These are phyloP conservation scores for Pholis gunnellus DNA, from an alignment of 2,113 vertebrate species.

Conservation along the genomic window DNA sequence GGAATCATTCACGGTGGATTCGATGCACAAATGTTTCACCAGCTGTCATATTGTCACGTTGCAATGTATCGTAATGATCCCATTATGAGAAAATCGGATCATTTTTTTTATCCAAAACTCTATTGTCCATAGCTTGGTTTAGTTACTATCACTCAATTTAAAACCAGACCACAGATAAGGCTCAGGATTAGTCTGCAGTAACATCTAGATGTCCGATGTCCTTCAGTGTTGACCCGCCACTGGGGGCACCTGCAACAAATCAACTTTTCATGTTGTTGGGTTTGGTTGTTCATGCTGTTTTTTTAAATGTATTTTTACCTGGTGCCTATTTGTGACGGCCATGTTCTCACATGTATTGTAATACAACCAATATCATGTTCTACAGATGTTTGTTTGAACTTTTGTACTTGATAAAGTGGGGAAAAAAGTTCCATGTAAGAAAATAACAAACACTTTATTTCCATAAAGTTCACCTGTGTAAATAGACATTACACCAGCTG, in stretches of 20 bases:
- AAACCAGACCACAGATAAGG: conserved; percentile 33
- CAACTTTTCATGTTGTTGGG: neutral
- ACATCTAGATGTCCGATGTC: neutral
- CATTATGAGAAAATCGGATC: conserved; percentile 48
- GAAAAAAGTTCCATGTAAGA: too few relatives aligned
- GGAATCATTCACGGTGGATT: conserved; percentile 66
- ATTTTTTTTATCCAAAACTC: conserved; percentile 25
- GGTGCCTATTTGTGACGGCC: too few relatives aligned
- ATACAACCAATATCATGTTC: too few relatives aligned
- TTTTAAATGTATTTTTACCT: too few relatives aligned
- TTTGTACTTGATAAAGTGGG: too few relatives aligned
- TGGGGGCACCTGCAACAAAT: neutral
- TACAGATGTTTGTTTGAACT: too few relatives aligned
- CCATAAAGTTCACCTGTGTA: too few relatives aligned
- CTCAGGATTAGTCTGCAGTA: conserved; percentile 26
- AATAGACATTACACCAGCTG: too few relatives aligned
- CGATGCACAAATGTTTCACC: conserved; percentile 55
- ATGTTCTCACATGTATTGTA: too few relatives aligned
- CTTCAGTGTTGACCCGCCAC: neutral
- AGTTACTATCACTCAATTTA: neutral
- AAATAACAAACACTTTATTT: too few relatives aligned
- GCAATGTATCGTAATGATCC: conserved; percentile 50
- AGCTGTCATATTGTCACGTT: conserved; percentile 51
- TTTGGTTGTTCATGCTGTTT: neutral
- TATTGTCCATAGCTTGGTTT: conserved; percentile 7